Evolutionary conservation across 2,113 vertebrate genomes (phyloP).

Genomic region (Quiscalus mexicanus): DNA sequence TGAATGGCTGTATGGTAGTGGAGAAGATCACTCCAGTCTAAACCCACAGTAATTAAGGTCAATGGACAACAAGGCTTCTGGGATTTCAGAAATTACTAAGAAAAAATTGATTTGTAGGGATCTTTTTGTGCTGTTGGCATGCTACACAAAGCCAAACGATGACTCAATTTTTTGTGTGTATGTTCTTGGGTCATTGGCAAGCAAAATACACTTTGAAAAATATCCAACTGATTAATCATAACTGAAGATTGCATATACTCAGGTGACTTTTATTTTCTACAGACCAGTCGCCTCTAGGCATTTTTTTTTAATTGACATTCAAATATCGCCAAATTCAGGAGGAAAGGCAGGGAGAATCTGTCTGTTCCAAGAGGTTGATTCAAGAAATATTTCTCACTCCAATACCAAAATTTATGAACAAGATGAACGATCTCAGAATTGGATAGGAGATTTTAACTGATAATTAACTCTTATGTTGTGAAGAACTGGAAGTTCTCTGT

Average conservation of each 20-base stretch:
- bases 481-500: not conserved
- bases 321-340: not conserved
- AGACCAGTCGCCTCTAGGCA: not conserved
- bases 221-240: not conserved
- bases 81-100: not conserved
- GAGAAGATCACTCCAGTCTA: not conserved
- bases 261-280: not conserved
- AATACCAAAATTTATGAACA: not conserved
- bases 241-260: not conserved
- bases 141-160: not conserved
- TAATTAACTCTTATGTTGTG: not conserved
- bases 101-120: not conserved
- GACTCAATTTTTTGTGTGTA: not conserved
- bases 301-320: not conserved
- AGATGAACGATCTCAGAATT: not conserved
- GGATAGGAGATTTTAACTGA: not conserved
- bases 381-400: not conserved
- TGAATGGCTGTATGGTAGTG: not conserved
- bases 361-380: not conserved
- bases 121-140: rapidly evolving
- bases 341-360: not conserved
- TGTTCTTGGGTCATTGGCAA: not conserved
- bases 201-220: not conserved
- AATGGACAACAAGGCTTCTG: not conserved
- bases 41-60: not conserved